phyloP scores from a whole-genome alignment of 2,888 invertebrate species.

The Eupithecia vulgata region DNA sequence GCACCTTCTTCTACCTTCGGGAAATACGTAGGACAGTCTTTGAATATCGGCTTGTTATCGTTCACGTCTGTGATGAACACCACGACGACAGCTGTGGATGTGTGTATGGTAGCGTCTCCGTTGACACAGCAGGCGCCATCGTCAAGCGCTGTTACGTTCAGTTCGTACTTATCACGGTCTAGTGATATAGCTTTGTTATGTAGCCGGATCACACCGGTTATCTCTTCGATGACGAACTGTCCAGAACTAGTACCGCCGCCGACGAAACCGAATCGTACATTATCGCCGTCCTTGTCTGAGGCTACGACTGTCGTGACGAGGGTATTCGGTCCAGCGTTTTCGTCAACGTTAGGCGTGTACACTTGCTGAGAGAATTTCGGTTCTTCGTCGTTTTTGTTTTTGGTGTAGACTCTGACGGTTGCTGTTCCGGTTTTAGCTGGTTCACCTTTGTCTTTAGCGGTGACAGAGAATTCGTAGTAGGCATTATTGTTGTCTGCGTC shows the following conservation, averaged over 20 bases:
- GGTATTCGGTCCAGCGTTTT: slow-evolving; percentile 97
- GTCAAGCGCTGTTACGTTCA: slow-evolving; percentile 98
- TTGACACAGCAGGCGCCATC: slow-evolving; percentile 98
- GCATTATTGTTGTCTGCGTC: slow-evolving; percentile 98
- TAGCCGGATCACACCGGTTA: slow-evolving; percentile 95
- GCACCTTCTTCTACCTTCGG: slow-evolving; percentile 98
- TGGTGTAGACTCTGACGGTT: slow-evolving; percentile 97
- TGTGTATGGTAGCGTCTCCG: slow-evolving; percentile 93
- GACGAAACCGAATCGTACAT: slow-evolving; percentile 95
- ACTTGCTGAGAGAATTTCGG: slow-evolving; percentile 98
- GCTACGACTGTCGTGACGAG: slow-evolving; percentile 98
- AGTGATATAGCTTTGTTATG: slow-evolving; percentile 94
- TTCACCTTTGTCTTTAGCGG: slow-evolving; percentile 97
- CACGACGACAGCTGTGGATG: slow-evolving; percentile 96
- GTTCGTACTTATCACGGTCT: slow-evolving; percentile 96
- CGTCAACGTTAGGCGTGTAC: slow-evolving; percentile 97
- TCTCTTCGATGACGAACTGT: slow-evolving; percentile 97
- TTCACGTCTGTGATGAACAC: slow-evolving; percentile 99
- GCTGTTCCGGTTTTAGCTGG: slow-evolving; percentile 96
- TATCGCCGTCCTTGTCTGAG: slow-evolving; percentile 98
- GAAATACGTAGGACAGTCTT: slow-evolving; percentile 95
- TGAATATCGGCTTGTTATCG: slow-evolving; percentile 98
- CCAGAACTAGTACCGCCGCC: slow-evolving; percentile 95
- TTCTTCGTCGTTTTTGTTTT: slow-evolving; percentile 98
- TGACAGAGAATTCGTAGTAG: slow-evolving; percentile 97